phyloP scores from a whole-genome alignment of 2,113 vertebrate species.

The Actenoides hombroni region DNA sequence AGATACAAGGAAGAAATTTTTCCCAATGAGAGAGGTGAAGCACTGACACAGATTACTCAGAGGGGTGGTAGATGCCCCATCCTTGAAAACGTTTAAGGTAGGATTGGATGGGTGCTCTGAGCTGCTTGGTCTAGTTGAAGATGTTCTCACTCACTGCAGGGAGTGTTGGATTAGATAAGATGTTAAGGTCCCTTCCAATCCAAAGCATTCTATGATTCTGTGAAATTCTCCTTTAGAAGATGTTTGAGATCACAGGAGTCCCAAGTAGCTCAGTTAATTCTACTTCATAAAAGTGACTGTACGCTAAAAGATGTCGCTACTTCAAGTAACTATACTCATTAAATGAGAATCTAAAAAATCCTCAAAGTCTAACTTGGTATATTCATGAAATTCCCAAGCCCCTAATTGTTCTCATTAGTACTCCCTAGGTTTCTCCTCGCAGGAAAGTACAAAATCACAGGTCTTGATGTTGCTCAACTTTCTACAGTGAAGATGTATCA shows the following conservation, averaged over 20 bases:
- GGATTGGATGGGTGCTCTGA: rapidly evolving
- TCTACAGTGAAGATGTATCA: not conserved
- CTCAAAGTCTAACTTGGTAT: not conserved
- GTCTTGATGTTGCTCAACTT: not conserved
- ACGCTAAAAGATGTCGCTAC: not conserved
- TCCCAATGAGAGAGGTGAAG: not conserved
- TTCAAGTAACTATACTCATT: not conserved
- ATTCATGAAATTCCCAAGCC: not conserved
- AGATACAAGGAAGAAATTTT: not conserved
- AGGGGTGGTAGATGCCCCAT: not conserved
- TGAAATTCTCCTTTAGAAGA: not conserved
- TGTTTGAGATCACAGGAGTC: not conserved
- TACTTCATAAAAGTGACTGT: not conserved
- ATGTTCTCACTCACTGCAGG: too few species aligned
- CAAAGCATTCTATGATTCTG: not conserved
- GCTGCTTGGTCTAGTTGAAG: not conserved
- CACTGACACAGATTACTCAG: not conserved
- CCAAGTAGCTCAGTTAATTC: not conserved
- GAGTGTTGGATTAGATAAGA: not conserved
- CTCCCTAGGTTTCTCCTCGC: not conserved
- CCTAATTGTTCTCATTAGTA: not conserved
- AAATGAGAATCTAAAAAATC: not conserved
- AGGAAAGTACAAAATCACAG: not conserved
- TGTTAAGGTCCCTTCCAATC: not conserved
- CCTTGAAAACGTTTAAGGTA: not conserved